Conservation (phyloP, 2,797 vertebrate species). For the Enteromius fasciolatus region DNA sequence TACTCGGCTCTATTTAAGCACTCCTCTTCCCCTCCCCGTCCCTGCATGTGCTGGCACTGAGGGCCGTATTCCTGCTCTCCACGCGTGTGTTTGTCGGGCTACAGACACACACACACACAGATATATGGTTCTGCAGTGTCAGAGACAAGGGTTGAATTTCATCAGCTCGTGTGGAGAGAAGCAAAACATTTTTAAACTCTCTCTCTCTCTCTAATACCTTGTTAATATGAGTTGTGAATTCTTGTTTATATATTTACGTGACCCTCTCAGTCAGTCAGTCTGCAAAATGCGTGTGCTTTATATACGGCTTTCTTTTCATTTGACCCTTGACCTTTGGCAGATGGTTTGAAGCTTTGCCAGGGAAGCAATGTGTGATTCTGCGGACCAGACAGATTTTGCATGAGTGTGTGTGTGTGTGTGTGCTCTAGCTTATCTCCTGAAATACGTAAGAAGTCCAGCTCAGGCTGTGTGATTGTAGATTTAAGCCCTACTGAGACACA, state of each 20-base stretch:
- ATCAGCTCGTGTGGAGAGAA: conserved; percentile 47
- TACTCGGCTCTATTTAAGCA: conserved; percentile 52
- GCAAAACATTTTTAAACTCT: neutral
- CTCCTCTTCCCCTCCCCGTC: conserved; percentile 27
- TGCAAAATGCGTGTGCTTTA: conserved; percentile 42
- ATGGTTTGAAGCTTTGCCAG: conserved; percentile 64
- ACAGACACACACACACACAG: conserved; percentile 21
- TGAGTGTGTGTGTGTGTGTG: conserved; percentile 38
- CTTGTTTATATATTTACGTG: conserved; percentile 28
- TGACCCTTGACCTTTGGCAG: conserved; percentile 63
- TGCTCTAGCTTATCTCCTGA: conserved; percentile 47
- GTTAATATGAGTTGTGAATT: neutral
- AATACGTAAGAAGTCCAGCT: conserved; percentile 45
- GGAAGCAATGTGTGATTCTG: conserved; percentile 59
- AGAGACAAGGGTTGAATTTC: conserved; percentile 55
- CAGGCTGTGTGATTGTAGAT: conserved; percentile 57
- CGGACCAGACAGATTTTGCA: conserved; percentile 60
- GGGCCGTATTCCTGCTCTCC: conserved; percentile 30
- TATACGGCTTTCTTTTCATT: conserved; percentile 59
- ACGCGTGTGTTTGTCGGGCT: conserved; percentile 41
- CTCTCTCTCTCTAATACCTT: neutral
- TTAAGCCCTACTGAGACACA: conserved; percentile 37
- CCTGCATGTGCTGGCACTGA: conserved; percentile 27
- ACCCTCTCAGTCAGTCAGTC: conserved; percentile 15
- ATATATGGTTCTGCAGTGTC: conserved; percentile 56